Conservation (phyloP, 64 coral and sea anemone species). For the Montipora sp. region DNA sequence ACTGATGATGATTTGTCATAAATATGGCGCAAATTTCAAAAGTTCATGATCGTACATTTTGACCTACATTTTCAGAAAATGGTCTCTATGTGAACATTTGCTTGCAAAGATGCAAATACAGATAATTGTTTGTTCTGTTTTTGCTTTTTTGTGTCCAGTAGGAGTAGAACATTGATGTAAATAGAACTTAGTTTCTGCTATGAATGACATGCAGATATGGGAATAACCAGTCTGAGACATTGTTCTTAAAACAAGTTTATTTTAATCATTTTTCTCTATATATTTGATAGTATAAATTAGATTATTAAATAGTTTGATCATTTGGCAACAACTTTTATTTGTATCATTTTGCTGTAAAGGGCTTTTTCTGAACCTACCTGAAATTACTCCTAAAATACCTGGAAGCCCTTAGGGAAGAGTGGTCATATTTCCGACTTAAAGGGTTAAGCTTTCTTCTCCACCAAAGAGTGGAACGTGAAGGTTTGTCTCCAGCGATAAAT, state of each 20-base stretch:
- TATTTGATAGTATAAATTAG: slow-evolving; percentile 6
- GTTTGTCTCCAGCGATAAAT: background rate
- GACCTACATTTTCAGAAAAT: background rate
- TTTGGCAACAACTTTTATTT: background rate
- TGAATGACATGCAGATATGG: slow-evolving; percentile 3
- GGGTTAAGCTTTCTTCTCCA: slow-evolving; percentile 6
- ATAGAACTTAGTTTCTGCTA: background rate
- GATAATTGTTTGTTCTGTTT: slow-evolving; percentile 5
- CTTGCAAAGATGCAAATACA: slow-evolving; percentile 1
- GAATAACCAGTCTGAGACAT: background rate
- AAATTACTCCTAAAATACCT: background rate
- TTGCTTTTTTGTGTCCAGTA: background rate
- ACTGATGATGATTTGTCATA: background rate
- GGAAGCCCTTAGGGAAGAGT: background rate
- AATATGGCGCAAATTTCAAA: slow-evolving; percentile 7
- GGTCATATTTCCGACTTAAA: background rate
- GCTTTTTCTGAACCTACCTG: slow-evolving; percentile 3
- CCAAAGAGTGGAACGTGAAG: slow-evolving; percentile 46
- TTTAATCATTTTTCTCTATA: background rate
- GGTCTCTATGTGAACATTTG: background rate
- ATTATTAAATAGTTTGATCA: slow-evolving; percentile 1
- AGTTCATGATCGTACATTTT: background rate
- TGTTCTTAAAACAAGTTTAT: background rate
- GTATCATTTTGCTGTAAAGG: background rate
- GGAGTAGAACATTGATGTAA: background rate